These are phyloP conservation scores for Odontocerum albicorne DNA, from an alignment of 2,888 invertebrate species.

Conservation along the genomic window DNA sequence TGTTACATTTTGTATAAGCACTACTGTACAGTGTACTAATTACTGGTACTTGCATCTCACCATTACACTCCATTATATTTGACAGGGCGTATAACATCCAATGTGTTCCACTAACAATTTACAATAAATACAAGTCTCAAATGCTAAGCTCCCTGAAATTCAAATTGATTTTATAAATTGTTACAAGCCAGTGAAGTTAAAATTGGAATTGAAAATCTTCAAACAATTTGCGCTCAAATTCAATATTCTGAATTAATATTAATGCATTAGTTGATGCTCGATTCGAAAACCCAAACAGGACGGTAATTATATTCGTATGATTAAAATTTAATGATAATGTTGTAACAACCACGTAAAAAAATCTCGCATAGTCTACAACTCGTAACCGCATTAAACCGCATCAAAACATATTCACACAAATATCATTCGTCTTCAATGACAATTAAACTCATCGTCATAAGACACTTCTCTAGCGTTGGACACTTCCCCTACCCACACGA, in stretches of 20 bases:
- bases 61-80: not conserved
- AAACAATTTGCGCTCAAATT: too few species aligned
- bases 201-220: too few species aligned
- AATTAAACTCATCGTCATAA: not conserved
- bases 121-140: conserved; percentile 36
- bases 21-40: conserved; percentile 25
- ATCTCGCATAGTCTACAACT: not conserved
- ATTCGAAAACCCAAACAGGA: conserved; percentile 19
- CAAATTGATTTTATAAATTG: conserved; percentile 29
- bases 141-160: conserved; percentile 36
- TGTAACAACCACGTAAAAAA: not conserved
- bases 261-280: conserved; percentile 9
- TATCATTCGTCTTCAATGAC: not conserved
- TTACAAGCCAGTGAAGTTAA: conserved; percentile 13
- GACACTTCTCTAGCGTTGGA: conserved; percentile 10
- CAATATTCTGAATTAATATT: not conserved
- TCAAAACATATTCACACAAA: not conserved
- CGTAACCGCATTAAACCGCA: not conserved
- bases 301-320: conserved; percentile 1
- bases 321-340: not conserved
- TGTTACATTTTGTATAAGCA: conserved; percentile 23
- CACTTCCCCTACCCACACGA: conserved; percentile 10
- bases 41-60: conserved; percentile 30
- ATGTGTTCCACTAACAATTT: conserved; percentile 32
- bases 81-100: conserved; percentile 6